phyloP scores from a whole-genome alignment of 2,113 vertebrate species.

The Cyrtonyx montezumae region DNA sequence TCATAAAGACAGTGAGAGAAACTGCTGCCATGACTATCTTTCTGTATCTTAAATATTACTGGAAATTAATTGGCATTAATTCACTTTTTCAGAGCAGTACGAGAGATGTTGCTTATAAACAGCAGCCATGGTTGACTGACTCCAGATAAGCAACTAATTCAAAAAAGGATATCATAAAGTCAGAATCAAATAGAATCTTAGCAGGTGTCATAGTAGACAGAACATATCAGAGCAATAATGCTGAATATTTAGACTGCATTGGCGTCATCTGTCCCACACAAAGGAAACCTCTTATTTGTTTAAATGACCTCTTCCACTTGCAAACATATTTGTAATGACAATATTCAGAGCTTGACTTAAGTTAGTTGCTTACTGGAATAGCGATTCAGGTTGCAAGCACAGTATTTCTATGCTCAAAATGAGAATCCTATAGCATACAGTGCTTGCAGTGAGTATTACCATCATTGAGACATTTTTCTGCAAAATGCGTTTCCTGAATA shows the following conservation, averaged over 20 bases:
- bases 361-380: background rate
- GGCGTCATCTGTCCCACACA: background rate
- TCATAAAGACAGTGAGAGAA: background rate
- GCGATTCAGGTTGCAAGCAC: background rate
- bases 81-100: constrained; percentile 48
- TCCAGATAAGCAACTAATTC: constrained; percentile 65
- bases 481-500: constrained; percentile 19
- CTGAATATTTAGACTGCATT: constrained; percentile 12
- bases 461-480: background rate
- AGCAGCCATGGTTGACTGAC: constrained; percentile 55
- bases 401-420: constrained; percentile 20
- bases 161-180: constrained; percentile 53
- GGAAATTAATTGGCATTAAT: constrained; percentile 52
- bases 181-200: constrained; percentile 58
- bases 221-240: constrained; percentile 33
- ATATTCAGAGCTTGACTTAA: constrained; percentile 6
- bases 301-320: background rate
- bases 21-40: background rate
- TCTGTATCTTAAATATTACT: background rate
- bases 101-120: constrained; percentile 47
- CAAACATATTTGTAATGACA: constrained; percentile 20
- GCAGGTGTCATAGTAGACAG: constrained; percentile 67
- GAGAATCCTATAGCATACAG: background rate
- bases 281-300: constrained; percentile 26
- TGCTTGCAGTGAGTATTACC: background rate